Evolutionary conservation across 2,888 invertebrate species (phyloP).

Genomic region (Sturmia bella): DNA sequence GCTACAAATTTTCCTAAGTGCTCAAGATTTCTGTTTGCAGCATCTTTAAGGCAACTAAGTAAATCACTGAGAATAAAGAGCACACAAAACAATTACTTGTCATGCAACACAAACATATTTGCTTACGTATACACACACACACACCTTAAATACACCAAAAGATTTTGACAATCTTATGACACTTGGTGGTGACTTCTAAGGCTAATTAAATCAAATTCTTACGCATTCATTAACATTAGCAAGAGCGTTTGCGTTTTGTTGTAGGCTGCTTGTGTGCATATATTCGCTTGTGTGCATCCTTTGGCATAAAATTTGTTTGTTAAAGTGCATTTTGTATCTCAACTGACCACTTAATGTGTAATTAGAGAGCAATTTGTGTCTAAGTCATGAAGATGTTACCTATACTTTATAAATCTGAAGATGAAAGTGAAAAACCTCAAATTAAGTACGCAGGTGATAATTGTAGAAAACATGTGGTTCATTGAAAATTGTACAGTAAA

Average conservation of each 20-base stretch:
- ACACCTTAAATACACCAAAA: constrained; percentile 26
- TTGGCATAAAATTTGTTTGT: constrained; percentile 18
- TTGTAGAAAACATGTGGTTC: constrained; percentile 22
- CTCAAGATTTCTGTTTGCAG: constrained; percentile 1
- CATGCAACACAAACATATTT: not conserved
- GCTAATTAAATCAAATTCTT: constrained; percentile 63
- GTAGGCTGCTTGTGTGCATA: not conserved
- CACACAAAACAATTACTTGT: not conserved
- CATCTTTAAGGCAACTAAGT: constrained; percentile 16
- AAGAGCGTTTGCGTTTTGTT: not conserved
- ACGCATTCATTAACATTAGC: constrained; percentile 5
- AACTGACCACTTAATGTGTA: constrained; percentile 68
- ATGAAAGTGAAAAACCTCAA: constrained; percentile 60
- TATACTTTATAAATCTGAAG: constrained; percentile 3
- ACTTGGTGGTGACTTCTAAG: constrained; percentile 64
- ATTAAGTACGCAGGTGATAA: constrained; percentile 55
- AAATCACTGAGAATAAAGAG: no score
- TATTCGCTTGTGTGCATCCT: not conserved
- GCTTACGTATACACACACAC: not conserved
- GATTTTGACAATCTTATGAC: constrained; percentile 58
- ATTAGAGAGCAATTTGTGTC: constrained; percentile 66
- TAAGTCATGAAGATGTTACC: constrained; percentile 27
- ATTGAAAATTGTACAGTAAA: not conserved
- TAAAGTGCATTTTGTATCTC: constrained; percentile 38
- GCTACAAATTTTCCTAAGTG: constrained; percentile 3